These are phyloP conservation scores for Actinia equina DNA, from an alignment of 64 coral and sea anemone genomes.

Conservation along the genomic window DNA sequence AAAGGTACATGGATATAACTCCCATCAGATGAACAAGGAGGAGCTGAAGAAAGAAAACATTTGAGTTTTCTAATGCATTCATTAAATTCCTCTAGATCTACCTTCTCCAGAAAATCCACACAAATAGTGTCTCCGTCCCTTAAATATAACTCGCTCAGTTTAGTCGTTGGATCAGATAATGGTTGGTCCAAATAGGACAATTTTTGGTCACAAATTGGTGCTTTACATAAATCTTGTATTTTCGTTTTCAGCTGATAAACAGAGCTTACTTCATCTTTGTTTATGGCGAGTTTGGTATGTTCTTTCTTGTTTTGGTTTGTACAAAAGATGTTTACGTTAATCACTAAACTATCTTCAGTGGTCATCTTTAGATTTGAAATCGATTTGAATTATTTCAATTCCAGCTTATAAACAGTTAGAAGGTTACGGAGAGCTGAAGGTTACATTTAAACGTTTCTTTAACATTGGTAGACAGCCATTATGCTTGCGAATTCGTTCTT, in stretches of 20 bases:
- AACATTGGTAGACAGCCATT: too few species aligned
- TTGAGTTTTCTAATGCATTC: neutral
- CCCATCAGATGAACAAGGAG: neutral
- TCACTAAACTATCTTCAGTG: neutral
- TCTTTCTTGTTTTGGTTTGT: neutral
- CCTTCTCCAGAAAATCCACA: slow-evolving; percentile 1
- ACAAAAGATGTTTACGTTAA: neutral
- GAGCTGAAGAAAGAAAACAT: neutral
- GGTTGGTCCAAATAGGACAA: neutral
- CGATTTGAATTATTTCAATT: neutral
- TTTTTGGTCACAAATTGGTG: slow-evolving; percentile 5
- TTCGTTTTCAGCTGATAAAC: neutral
- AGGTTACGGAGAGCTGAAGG: too few species aligned
- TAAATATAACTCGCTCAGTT: slow-evolving; percentile 22
- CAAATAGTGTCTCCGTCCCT: neutral
- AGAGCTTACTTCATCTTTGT: neutral
- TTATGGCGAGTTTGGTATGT: neutral
- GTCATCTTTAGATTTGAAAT: neutral
- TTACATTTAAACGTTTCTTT: too few species aligned
- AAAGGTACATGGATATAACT: neutral
- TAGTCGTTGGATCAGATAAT: slow-evolving; percentile 3
- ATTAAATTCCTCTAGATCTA: neutral
- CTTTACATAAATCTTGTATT: neutral
- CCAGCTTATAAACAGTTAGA: too few species aligned
- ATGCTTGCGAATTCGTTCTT: too few species aligned